Conservation (phyloP, 2,888 invertebrate species). For the Chloroclystis v-ata region DNA sequence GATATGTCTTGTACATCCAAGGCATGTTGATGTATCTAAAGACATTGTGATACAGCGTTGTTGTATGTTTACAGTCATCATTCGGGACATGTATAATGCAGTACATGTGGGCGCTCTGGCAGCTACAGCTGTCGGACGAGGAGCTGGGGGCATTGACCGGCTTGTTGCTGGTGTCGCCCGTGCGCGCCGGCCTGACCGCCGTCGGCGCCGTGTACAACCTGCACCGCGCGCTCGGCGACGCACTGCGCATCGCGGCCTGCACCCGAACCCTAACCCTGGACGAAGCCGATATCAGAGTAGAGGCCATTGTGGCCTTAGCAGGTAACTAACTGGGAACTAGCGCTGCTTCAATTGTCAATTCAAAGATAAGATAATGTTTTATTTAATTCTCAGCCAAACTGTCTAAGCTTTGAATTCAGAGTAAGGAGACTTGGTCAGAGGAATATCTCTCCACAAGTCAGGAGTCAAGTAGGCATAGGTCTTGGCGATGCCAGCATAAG, state of each 20-base stretch:
- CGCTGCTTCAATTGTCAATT: no score
- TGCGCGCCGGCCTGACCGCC: constrained; percentile 89
- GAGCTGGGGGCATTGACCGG: constrained; percentile 94
- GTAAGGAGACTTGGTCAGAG: no score
- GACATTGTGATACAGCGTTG: no score
- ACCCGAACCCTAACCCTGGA: not conserved
- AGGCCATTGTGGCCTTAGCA: constrained; percentile 51
- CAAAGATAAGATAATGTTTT: no score
- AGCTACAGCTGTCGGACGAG: constrained; percentile 89
- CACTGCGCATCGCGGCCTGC: constrained; percentile 78
- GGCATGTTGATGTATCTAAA: no score
- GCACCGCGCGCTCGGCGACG: constrained; percentile 86
- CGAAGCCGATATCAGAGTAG: constrained; percentile 41
- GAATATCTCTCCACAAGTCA: no score
- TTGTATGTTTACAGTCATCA: constrained; percentile 82
- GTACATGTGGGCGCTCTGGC: constrained; percentile 86
- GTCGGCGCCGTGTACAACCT: constrained; percentile 79
- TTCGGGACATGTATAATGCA: constrained; percentile 90
- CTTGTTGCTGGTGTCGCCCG: constrained; percentile 88
- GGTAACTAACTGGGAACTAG: not conserved
- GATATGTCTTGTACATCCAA: no score
- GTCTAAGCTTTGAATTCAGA: no score
- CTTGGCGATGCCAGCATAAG: no score
- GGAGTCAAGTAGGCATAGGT: no score
- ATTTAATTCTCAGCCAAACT: no score